Evolutionary conservation across 2,113 vertebrate genomes (phyloP), one percentile per base, ranked within the genome.

Genomic region (Saguinus midas): DNA sequence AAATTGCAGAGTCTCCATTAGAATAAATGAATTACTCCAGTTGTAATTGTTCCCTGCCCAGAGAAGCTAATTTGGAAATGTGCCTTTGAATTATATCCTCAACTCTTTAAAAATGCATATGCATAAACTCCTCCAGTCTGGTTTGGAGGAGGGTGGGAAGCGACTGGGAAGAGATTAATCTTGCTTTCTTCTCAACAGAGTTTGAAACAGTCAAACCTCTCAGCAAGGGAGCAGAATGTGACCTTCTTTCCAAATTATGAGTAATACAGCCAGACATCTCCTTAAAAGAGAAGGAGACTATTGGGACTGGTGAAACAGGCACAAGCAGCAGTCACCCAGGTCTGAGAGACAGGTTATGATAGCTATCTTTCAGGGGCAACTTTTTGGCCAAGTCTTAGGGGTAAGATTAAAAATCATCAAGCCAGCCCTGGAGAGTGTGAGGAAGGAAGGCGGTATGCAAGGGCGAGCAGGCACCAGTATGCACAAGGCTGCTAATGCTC

Each of bases 1-100:
- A 98, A 97, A 89, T 70, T 92, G 86, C 84, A 83, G 95, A 57
- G 76, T 88, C 32, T 50, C 32, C 40, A 87, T 97, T 76, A 85
- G 58, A 92, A 96, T 96, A 96, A 97, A 91, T 91, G 50, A 95
- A 68, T 95, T 92, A 93, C 79, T 85, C 72, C 37, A 50, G 84
- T 97, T 80, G 92, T 97, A 97, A 96, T 80, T 94, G 87, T 96
- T 87, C 82, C 95, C 32, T 96, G 85, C 82, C 94, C 64, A 9
- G 55, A 29, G 64, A 90, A 21, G 73, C 79, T 66, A 90, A 79
- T 93, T 96, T 94, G 91, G 79, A 91, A 72, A 83, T 45, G 25
- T 93, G 68, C 72, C 87, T 97, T 94, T 93, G 88, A 96, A 87
- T 94, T 78, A 91, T 17, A 84, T 50, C 91, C 91, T 93, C 91